Conservation (phyloP, 1,140 invertebrate species). For the Eupristina koningsbergeri region DNA sequence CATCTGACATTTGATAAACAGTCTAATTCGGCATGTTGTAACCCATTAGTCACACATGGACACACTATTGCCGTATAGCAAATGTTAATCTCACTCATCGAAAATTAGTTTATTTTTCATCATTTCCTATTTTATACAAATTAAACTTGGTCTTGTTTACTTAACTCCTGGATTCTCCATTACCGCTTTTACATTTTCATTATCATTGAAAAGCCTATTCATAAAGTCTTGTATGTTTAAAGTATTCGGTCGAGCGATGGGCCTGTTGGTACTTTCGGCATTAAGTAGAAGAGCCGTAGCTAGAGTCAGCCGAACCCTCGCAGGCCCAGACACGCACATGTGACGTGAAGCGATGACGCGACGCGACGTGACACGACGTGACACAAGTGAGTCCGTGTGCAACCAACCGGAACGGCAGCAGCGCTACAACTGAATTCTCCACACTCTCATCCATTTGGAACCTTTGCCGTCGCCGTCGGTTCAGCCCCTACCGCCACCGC, state of each 20-base stretch:
- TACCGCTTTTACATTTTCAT: background rate
- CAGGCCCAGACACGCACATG: background rate
- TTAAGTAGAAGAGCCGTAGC: background rate
- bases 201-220: background rate
- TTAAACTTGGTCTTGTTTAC: background rate
- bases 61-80: background rate
- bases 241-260: background rate
- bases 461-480: constrained; percentile 57
- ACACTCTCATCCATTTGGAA: constrained; percentile 50
- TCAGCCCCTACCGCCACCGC: constrained; percentile 40
- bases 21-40: background rate
- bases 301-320: constrained; percentile 52
- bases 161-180: background rate
- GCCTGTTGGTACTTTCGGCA: background rate
- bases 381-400: constrained; percentile 51
- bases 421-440: constrained; percentile 67
- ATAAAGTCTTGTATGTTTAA: background rate
- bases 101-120: background rate
- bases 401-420: constrained; percentile 63
- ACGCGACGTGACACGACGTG: background rate
- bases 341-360: background rate
- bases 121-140: background rate
- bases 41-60: background rate
- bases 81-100: background rate
- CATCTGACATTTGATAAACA: background rate